A percentile compares a stretch with the other conserved stretches of the same genome.
These are phyloP conservation scores for Gambusia yucatana DNA, from an alignment of 2,797 vertebrate genomes.

Conservation along the genomic window DNA sequence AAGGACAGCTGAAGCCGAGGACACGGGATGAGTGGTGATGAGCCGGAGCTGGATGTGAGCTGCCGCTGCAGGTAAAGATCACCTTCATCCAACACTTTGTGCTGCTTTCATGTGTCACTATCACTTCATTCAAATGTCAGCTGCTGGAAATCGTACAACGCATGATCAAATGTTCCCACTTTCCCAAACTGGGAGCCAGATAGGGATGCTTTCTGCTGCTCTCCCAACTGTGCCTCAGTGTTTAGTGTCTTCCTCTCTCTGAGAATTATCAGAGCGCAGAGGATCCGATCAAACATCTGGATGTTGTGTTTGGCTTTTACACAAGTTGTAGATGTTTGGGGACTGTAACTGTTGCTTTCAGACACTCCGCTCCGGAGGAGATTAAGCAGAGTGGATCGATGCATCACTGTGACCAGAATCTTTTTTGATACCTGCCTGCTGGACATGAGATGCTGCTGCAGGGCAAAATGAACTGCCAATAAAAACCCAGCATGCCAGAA, in stretches of 20 bases:
- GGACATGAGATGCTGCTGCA: conserved; percentile 29
- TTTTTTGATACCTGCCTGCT: conserved; percentile 46
- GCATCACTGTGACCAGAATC: conserved; percentile 67
- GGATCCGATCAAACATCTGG: conserved; percentile 30
- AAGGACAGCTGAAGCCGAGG: conserved; percentile 70
- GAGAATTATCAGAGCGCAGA: conserved; percentile 51
- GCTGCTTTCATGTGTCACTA: conserved; percentile 3
- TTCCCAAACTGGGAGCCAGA: conserved; percentile 14
- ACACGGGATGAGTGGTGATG: conserved; percentile 78
- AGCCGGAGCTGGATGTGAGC: conserved; percentile 80
- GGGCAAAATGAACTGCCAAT: conserved; percentile 39
- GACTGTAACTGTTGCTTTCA: conserved; percentile 65
- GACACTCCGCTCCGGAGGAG: conserved; percentile 38
- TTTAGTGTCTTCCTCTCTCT: conserved; percentile 4
- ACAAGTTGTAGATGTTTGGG: conserved; percentile 26
- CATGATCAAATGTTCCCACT: neutral
- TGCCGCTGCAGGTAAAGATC: conserved; percentile 79
- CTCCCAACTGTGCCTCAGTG: conserved; percentile 18
- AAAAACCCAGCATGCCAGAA: conserved; percentile 28
- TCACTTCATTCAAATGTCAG: neutral
- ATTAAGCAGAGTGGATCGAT: conserved; percentile 66
- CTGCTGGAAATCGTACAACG: neutral
- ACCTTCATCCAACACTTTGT: conserved; percentile 36
- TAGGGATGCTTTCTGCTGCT: conserved; percentile 8
- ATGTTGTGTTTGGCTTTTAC: conserved; percentile 33